Base-by-base conservation (phyloP, 1,140 invertebrate species). In the Ephestia elutella region DNA sequence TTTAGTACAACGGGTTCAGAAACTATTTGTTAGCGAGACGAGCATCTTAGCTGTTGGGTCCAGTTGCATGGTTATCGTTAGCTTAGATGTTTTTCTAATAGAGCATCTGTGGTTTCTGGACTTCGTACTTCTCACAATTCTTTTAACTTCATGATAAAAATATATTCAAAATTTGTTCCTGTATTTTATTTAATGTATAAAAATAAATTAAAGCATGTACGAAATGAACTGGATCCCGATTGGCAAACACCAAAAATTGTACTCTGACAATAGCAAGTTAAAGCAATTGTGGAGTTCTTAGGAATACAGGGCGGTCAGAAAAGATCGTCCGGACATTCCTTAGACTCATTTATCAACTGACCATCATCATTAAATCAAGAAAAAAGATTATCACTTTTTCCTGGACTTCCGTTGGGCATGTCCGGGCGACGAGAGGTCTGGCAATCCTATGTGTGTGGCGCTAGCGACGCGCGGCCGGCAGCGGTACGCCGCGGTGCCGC, bases 401-500 rank as follows among this genome's bases (percentile, higher is more conserved):
- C 32, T 35, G 9, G 32, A 35, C 32, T 44, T 11, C 38, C 13
- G 15, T 15, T 17, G 38, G 38, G 15, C 60, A 64, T 67, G 53
- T 65, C 66, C 65, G 51, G 66, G 61, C 55, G 60, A 35, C 32
- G 60, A 49, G 35, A 25, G 54, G 57, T 71, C 68, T 71, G 68
- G 66, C 67, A 68, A 65, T 71, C 71, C 64, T 66, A 53, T 70
- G 59, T 65, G 65, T 69, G 65, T 65, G 64, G 63, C 60, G 74
- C 70, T 73, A 74, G 75, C 74, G 75, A 57, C 71, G 68, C 69
- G 74, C 64, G 66, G 71, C 59, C 58, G 67, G 60, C 68, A 70
- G 73, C 69, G 73, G 70, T 82, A 81, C 78, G 74, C 78, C 62
- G 80, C 78, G 54, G 75, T 78, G 70, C 73, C 79, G 62, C 74